Conservation (phyloP, 2,797 vertebrate species). For the Pseudochromis fuscus region DNA sequence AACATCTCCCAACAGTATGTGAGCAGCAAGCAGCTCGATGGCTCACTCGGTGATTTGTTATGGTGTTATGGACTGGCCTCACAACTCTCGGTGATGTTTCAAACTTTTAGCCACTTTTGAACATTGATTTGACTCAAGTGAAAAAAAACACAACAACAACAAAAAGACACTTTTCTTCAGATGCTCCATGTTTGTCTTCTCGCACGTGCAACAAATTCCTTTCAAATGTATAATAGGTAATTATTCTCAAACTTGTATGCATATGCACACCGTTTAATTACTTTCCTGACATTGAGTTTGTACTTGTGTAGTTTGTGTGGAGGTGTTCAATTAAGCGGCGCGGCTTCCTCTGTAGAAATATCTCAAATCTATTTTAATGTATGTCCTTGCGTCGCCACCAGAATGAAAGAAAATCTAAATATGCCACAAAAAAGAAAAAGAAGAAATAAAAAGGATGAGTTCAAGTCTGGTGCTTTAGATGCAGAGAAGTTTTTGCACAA, state of each 20-base stretch:
- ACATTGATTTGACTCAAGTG: neutral
- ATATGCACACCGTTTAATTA: neutral
- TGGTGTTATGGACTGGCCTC: neutral
- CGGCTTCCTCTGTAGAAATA: neutral
- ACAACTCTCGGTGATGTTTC: too few relatives aligned
- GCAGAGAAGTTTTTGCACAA: neutral
- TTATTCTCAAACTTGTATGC: too few relatives aligned
- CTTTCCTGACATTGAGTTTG: neutral
- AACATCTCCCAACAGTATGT: neutral
- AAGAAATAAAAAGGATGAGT: neutral
- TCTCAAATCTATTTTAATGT: too few relatives aligned
- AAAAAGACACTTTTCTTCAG: neutral
- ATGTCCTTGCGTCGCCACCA: too few relatives aligned
- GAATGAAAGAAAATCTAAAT: too few relatives aligned
- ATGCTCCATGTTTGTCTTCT: neutral
- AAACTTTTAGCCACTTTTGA: too few relatives aligned
- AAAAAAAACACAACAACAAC: neutral
- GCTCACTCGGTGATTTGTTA: conserved; percentile 16
- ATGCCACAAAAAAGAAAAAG: neutral
- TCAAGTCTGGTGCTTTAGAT: neutral
- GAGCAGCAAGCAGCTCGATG: conserved; percentile 7
- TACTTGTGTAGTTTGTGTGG: neutral
- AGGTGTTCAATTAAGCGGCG: neutral
- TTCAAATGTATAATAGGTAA: neutral
- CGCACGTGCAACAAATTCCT: too few relatives aligned